Conservation (phyloP, 2,797 vertebrate species). For the Eulemur coronatus region DNA sequence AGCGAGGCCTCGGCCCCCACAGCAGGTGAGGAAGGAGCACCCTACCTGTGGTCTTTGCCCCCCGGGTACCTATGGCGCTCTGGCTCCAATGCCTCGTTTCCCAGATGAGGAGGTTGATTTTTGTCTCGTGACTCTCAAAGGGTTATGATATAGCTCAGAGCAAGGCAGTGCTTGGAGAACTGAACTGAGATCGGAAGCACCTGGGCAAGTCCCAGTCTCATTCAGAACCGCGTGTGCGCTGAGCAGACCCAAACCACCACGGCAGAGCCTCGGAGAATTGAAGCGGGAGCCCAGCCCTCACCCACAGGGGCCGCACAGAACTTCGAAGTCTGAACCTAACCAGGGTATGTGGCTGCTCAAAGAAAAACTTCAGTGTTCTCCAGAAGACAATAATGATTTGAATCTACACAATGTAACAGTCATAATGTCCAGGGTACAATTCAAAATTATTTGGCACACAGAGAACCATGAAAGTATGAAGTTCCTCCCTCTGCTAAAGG, state of each 20-base stretch:
- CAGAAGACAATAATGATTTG: background rate
- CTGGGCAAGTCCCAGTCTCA: background rate
- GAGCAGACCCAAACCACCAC: background rate
- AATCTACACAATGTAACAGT: background rate
- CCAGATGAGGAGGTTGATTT: background rate
- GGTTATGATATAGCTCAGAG: background rate
- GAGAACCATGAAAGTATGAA: background rate
- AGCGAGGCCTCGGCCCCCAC: background rate
- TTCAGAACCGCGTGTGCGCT: background rate
- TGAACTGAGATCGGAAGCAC: background rate
- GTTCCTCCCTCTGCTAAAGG: background rate
- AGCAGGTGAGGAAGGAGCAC: background rate
- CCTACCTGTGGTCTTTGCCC: background rate
- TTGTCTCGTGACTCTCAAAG: background rate
- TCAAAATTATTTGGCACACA: background rate
- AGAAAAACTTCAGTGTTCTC: background rate
- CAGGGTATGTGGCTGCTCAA: background rate
- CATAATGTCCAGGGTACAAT: background rate
- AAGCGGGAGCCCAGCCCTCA: rapidly evolving
- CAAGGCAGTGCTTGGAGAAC: background rate
- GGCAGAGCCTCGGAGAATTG: background rate
- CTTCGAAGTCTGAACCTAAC: background rate
- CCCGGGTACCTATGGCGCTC: background rate
- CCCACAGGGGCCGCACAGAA: background rate
- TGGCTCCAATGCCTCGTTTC: background rate